Evolutionary conservation across 2,888 invertebrate species (phyloP).

Genomic region (Muschampia plurimacula): DNA sequence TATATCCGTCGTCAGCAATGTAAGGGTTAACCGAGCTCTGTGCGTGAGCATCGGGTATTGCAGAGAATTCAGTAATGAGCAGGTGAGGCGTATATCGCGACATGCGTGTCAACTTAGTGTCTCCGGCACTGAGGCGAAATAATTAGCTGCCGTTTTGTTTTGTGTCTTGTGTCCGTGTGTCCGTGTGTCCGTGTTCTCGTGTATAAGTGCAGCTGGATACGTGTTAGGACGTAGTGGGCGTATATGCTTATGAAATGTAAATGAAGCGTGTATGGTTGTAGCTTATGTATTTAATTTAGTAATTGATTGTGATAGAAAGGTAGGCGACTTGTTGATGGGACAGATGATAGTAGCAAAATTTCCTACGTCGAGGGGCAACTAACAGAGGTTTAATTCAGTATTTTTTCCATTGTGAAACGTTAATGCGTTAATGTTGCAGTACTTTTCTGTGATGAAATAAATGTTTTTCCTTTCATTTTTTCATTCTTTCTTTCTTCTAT

Average conservation of each 20-base stretch:
- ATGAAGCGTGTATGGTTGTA: no score
- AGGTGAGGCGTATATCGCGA: constrained; percentile 70
- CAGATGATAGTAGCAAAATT: no score
- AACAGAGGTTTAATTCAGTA: no score
- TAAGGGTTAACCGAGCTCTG: constrained; percentile 36
- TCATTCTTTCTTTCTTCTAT: no score
- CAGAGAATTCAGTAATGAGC: constrained; percentile 72
- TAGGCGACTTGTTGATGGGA: no score
- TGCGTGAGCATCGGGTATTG: constrained; percentile 62
- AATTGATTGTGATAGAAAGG: no score
- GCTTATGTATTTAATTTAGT: no score
- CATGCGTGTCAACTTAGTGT: constrained; percentile 72
- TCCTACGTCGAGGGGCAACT: no score
- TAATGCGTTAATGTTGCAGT: no score
- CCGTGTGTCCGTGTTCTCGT: neutral
- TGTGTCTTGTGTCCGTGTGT: constrained; percentile 30
- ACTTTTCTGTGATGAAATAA: no score
- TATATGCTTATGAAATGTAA: neutral
- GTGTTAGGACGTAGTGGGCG: neutral
- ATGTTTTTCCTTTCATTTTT: no score
- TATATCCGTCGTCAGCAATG: neutral
- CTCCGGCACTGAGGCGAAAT: constrained; percentile 57
- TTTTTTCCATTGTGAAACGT: no score
- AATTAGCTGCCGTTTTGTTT: constrained; percentile 67
- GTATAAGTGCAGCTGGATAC: neutral